Evolutionary conservation across 2,797 vertebrate species (phyloP), one percentile per base, ranked within the genome.

Genomic region (Petrocephalus schoutedeni): DNA sequence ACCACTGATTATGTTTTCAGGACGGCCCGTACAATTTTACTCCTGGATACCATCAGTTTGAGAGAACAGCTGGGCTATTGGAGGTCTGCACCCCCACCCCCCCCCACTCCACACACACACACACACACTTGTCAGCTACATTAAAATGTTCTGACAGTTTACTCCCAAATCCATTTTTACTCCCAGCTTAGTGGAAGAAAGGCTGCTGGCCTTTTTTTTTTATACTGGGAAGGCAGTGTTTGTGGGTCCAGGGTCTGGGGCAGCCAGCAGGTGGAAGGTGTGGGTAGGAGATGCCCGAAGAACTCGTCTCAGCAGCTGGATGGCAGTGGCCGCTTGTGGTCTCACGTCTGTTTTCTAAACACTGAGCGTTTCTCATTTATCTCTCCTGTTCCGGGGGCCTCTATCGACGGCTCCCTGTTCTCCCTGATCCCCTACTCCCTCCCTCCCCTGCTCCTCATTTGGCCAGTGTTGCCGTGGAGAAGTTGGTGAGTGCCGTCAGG

Each of bases 401-500:
- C 49, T 14, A 19, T 83, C 2, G 4, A 21, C 9, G 3, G 8
- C 45, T 53, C 8, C 49, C n/a, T 54, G 14, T 14, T 9, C 49
- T 4, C 9, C 12, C 49, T 83, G 9, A 53, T 21, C 41, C 16
- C 16, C 16, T 49, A 4, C 28, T 8, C 14, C 54, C 83, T n/a
- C 21, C 57, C 4, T 85, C 28, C 21, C 23, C 54, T 19, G 1
- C 23, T 10, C 41, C 36, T 23, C 19, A 21, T 23, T 41, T 36
- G 9, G 28, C 49, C 94, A 99, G 98, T 90, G 88, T 90, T 0
- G 98, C 97, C 87, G 97, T 96, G 71, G 91, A 93, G 86, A 92
- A 89, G 91, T 94, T 99, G 92, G 94, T 99, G 90, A 92, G 94
- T 1, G 91, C 95, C 93, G 95, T 99, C 92, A 96, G 96, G 94